phyloP scores from a whole-genome alignment of 2,888 invertebrate species.

The Dichetophora obliterata region DNA sequence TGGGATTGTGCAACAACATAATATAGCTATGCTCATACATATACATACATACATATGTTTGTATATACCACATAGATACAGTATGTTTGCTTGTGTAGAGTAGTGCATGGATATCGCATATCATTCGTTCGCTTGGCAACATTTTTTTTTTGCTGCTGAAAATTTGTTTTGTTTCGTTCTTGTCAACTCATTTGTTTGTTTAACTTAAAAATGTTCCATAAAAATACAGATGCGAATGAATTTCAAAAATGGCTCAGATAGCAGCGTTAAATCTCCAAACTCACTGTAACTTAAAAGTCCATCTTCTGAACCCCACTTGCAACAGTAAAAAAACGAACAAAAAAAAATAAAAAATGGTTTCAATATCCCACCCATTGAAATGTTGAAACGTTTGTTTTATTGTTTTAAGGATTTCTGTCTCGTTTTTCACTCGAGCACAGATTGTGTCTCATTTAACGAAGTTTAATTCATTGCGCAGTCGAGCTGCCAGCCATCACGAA shows the following conservation, averaged over 20 bases:
- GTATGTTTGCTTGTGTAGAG: conserved; percentile 31
- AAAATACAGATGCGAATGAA: conserved; percentile 43
- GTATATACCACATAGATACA: background rate
- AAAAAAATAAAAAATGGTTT: conserved; percentile 45
- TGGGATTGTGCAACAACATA: background rate
- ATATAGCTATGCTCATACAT: conserved; percentile 14
- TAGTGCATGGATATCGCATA: conserved; percentile 43
- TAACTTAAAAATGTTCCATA: conserved; percentile 38
- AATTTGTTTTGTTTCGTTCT: conserved; percentile 42
- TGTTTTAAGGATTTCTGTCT: conserved; percentile 31
- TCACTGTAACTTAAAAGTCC: background rate
- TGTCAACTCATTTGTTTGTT: conserved; percentile 44
- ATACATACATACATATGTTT: background rate
- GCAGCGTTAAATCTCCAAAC: background rate
- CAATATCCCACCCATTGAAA: conserved; percentile 25
- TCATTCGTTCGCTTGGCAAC: conserved; percentile 36
- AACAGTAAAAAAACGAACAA: conserved; percentile 48
- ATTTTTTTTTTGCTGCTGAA: conserved; percentile 40
- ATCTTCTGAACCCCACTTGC: conserved; percentile 41
- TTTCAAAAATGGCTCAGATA: conserved; percentile 40
- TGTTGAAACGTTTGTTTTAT: background rate
- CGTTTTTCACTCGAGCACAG: conserved; percentile 31
- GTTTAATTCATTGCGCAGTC: conserved; percentile 64
- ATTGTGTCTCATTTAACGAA: conserved; percentile 59
- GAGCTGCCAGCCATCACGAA: conserved; percentile 5